Conservation (phyloP, 2,797 vertebrate species). For the Cephalopachus bancanus region DNA sequence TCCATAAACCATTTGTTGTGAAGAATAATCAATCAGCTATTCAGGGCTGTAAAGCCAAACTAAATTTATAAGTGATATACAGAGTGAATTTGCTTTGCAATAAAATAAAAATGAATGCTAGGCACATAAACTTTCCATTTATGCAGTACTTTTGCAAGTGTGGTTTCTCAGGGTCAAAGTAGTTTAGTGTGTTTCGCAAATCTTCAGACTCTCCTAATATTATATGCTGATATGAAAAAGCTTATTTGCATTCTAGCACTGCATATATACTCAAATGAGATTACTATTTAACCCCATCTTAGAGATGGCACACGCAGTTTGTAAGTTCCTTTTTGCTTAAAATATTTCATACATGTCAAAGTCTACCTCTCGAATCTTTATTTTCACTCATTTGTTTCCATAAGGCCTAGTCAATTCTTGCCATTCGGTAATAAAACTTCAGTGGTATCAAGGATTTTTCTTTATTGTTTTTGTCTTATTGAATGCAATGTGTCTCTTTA, state of each 20-base stretch:
- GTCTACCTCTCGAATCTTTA: not conserved
- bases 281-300: slow-evolving; percentile 62
- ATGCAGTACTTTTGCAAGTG: slow-evolving; percentile 56
- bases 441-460: not conserved
- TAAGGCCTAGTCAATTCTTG: not conserved
- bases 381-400: not conserved
- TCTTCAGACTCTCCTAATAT: slow-evolving; percentile 46
- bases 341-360: not conserved
- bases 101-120: slow-evolving; percentile 59
- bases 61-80: slow-evolving; percentile 49
- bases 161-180: slow-evolving; percentile 47
- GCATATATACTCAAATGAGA: slow-evolving; percentile 55
- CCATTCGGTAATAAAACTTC: slow-evolving; percentile 2
- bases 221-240: slow-evolving; percentile 64
- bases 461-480: not conserved
- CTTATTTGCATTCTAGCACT: slow-evolving; percentile 57
- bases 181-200: slow-evolving; percentile 73
- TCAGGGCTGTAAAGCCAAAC: not conserved
- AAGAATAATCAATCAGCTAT: slow-evolving; percentile 23
- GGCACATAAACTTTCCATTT: slow-evolving; percentile 37
- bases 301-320: slow-evolving; percentile 53
- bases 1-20: not conserved
- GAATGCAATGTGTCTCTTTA: not conserved
- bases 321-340: slow-evolving; percentile 75
- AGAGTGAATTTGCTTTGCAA: slow-evolving; percentile 41